Evolutionary conservation across 2,797 vertebrate species (phyloP), one percentile per base, ranked within the genome.

Genomic region (Melanotaenia boesemani): DNA sequence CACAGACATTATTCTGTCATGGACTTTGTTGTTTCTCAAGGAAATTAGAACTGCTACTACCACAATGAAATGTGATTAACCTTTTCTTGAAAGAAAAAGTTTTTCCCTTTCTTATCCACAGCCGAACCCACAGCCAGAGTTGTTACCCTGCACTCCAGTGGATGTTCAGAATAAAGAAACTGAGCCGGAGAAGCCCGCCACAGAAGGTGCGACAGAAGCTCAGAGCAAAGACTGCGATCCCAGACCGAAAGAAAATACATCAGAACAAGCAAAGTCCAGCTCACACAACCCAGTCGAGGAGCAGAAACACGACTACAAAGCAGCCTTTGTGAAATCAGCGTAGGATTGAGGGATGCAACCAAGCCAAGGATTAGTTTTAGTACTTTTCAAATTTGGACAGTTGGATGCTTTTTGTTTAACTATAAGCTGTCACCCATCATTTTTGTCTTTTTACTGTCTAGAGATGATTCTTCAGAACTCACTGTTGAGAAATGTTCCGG

Each of bases 251-350:
- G 90, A 67, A 85, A 93, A 80, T 86, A 85, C 36, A 71, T 63
- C 85, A 16, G 82, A 86, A 1, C 12, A 61, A 65, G 50, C 28
- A 6, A 2, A 76, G 26, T 1, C 72, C 34, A 24, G 66, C 64
- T 58, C 93, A 60, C 60, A 93, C 66, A 86, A 88, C 52, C 75
- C 90, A 20, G 83, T 84, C 0, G 56, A 86, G 83, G 92, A 95
- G n/a, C 77, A 62, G 67, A 97, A 97, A 93, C 94, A 92, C 75
- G 87, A 88, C 82, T 96, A 94, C 81, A 97, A 98, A 93, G 96
- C 93, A 95, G 91, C 96, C 76, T 97, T 97, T 84, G 97, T 97
- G 78, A 97, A 98, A 92, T 96, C 97, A 12, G 75, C 37, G 65
- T 94, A 91, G 83, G 58, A 46, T 54, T 12, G 36, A 24, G 34